Evolutionary conservation across 2,113 vertebrate genomes (phyloP), one percentile per base, ranked within the genome.

Genomic region (Tachysurus vachellii): DNA sequence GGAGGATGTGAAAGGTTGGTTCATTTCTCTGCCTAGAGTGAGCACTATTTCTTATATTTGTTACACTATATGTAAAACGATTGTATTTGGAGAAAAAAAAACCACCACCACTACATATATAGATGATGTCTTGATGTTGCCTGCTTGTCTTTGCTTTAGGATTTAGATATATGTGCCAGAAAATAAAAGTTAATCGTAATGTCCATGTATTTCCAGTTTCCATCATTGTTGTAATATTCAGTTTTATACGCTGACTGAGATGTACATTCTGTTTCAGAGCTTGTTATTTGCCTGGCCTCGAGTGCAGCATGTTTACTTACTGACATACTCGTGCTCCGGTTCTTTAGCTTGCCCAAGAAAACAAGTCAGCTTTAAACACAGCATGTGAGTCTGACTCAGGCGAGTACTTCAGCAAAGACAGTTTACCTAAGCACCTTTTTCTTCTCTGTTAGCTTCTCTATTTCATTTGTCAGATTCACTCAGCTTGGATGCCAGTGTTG

Each of bases 391-490:
- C 92, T 93, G 92, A 94, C 95, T 94, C 93, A 95, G 93, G 90
- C 85, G 91, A 94, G 92, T 94, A 93, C 93, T 95, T 95, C 93
- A 93, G 89, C 92, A 87, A 91, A 93, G 94, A 95, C 94, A 94
- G 94, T 94, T 90, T 93, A 93, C 91, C 95, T 94, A 94, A 95
- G 94, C 94, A 94, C 93, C 95, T 95, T 95, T 95, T 94, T 95
- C 94, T 95, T 95, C 94, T 94, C 93, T 91, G 94, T 95, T 95
- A 95, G 94, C 92, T 91, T 93, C 94, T 94, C 93, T 92, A 94
- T 95, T 94, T 93, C 93, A 94, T 95, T 95, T 95, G 95, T 95
- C 95, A 95, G 91, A 92, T 95, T 94, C 93, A 94, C 94, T 95
- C 93, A 93, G 90, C 88, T 86, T 89, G 88, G 89, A 82, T 93